Evolutionary conservation across 2,797 vertebrate genomes (phyloP).

Genomic region (Rhynchotus rufescens): DNA sequence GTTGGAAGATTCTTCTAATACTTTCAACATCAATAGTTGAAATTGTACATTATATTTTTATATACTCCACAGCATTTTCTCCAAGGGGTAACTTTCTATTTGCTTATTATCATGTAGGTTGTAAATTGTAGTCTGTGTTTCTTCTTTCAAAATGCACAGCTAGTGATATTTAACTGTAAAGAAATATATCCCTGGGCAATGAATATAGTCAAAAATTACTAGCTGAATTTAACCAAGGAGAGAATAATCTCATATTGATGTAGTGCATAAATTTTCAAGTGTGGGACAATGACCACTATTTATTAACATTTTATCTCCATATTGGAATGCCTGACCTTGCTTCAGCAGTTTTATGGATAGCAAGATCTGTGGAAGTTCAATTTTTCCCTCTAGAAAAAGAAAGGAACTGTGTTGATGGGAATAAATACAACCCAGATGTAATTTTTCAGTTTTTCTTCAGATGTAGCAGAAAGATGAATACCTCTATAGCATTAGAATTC

Average conservation of each 20-base stretch:
- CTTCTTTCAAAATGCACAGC: constrained; percentile 70
- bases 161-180: constrained; percentile 69
- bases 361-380: constrained; percentile 36
- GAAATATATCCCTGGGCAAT: constrained; percentile 67
- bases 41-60: neutral
- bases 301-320: constrained; percentile 64
- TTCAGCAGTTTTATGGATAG: constrained; percentile 73
- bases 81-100: neutral
- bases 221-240: constrained; percentile 54
- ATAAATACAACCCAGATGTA: neutral
- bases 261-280: constrained; percentile 53
- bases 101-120: constrained; percentile 8
- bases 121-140: constrained; percentile 63
- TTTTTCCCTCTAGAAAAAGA: constrained; percentile 27
- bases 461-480: neutral
- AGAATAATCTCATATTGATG: constrained; percentile 17
- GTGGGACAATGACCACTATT: constrained; percentile 47
- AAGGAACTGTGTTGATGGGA: neutral
- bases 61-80: constrained; percentile 10
- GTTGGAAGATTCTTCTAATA: neutral
- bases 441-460: constrained; percentile 18
- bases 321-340: constrained; percentile 64
- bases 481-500: neutral
- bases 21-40: constrained; percentile 27
- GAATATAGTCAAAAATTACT: constrained; percentile 70